Evolutionary conservation across 2,113 vertebrate genomes (phyloP).

Genomic region (Serinus canaria): DNA sequence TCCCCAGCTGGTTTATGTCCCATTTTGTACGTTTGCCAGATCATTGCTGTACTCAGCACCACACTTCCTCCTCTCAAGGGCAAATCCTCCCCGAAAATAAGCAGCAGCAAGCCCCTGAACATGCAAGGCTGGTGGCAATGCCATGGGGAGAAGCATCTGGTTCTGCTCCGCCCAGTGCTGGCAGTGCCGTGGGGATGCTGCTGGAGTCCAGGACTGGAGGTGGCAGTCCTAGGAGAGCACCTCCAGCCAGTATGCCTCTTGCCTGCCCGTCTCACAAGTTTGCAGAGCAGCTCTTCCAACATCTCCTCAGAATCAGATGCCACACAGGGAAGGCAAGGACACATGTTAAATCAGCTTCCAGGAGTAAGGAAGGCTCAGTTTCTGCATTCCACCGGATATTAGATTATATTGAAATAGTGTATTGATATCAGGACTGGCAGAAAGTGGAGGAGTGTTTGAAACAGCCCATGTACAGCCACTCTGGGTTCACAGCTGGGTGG

Average conservation of each 20-base stretch:
- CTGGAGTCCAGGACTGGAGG: no score
- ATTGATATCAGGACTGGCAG: background rate
- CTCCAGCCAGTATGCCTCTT: accelerated
- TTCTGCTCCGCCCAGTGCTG: background rate
- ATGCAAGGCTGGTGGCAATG: background rate
- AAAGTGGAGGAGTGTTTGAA: background rate
- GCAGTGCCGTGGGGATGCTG: background rate
- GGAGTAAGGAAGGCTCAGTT: background rate
- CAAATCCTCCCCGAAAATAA: background rate
- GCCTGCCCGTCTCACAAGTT: background rate
- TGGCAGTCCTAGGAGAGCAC: background rate
- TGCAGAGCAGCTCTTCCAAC: background rate
- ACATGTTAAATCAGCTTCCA: background rate
- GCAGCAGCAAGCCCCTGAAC: background rate
- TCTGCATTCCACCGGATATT: background rate
- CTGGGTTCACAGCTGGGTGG: accelerated
- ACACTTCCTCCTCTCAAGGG: background rate
- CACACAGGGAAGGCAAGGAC: accelerated
- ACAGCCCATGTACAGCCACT: accelerated
- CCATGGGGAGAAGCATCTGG: accelerated
- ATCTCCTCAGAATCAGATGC: accelerated
- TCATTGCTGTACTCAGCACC: background rate
- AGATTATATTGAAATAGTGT: background rate
- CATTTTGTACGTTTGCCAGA: background rate
- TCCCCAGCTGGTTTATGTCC: constrained; percentile 27